Conservation (phyloP, 2,888 invertebrate species). For the Auanema freiburgensis region DNA sequence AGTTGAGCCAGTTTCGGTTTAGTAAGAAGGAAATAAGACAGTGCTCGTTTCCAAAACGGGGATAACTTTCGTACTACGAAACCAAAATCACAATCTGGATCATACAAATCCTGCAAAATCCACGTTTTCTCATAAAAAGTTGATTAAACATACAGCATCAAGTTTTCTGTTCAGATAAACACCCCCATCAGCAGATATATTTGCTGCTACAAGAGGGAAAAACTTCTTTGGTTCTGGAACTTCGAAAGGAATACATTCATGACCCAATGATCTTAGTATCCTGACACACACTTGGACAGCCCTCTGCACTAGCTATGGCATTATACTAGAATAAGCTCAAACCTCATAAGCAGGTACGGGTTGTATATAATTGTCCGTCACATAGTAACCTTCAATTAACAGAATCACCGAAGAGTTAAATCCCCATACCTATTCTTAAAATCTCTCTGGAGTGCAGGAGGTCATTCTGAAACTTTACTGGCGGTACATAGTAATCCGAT, state of each 20-base stretch:
- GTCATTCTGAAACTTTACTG: conserved; percentile 47
- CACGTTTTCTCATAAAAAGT: background rate
- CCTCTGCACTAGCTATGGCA: too few species aligned
- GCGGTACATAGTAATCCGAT: conserved; percentile 53
- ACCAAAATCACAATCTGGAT: conserved; percentile 24
- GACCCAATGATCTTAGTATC: conserved; percentile 32
- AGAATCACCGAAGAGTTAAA: too few species aligned
- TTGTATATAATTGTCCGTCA: conserved; percentile 50
- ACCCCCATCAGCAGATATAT: conserved; percentile 49
- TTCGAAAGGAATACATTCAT: conserved; percentile 43
- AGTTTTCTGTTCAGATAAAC: conserved; percentile 37
- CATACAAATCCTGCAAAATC: conserved; percentile 31
- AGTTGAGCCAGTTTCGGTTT: conserved; percentile 22
- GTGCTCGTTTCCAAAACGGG: conserved; percentile 1
- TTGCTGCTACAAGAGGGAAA: conserved; percentile 36
- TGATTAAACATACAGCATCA: conserved; percentile 28
- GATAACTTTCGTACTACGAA: conserved; percentile 26
- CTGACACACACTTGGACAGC: conserved; percentile 42
- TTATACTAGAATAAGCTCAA: background rate
- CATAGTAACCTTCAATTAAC: conserved; percentile 42
- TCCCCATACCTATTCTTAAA: conserved; percentile 25
- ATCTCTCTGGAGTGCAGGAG: conserved; percentile 24
- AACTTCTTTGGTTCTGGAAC: conserved; percentile 39
- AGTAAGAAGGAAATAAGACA: background rate
- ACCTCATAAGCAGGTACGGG: conserved; percentile 46